Evolutionary conservation across 2,888 invertebrate genomes (phyloP), one percentile per base, ranked within the genome.

Genomic region (Eupithecia vulgata): DNA sequence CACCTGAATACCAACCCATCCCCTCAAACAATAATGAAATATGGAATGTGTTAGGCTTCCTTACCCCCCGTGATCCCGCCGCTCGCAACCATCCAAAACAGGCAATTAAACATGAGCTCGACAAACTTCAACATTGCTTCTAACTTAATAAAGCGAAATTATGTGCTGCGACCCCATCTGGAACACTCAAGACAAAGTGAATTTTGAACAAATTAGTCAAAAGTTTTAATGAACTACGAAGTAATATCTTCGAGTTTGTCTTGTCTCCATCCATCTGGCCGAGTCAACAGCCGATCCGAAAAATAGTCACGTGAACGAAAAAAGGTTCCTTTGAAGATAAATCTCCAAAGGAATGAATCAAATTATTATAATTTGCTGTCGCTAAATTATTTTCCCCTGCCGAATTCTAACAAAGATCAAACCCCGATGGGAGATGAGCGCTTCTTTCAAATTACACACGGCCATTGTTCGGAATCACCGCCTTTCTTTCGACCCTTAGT

Each of bases 141-240:
- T 88, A 89, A 91, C 87, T 91, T 91, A 91, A 93, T 92, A 90
- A 91, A 91, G 89, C 87, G 87, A 88, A 91, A 91, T 92, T 90
- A 86, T 85, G 87, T 89, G 84, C 89, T 88, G 90, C 88, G 89
- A 88, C 90, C 91, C 91, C 92, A 91, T 91, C 91, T 92, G 92
- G 87, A 85, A 84, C 87, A 85, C 79, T 84, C 84, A 85, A 87
- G 91, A 90, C 92, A 90, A 91, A 93, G 91, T 92, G 90, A 91
- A 92, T 90, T 91, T 91, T 90, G 89, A 91, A 91, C 89, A 90
- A 92, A 93, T 92, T 92, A 91, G 88, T 92, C 81, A 82, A 85
- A 90, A 92, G 88, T 92, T 92, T 80, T 91, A 91, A 91, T 90
- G 89, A 91, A 89, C 88, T 88, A 87, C 75, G 65, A 68, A 76